These are phyloP conservation scores for Cheilosia pagana DNA, from an alignment of 2,888 invertebrate species.

Conservation along the genomic window DNA sequence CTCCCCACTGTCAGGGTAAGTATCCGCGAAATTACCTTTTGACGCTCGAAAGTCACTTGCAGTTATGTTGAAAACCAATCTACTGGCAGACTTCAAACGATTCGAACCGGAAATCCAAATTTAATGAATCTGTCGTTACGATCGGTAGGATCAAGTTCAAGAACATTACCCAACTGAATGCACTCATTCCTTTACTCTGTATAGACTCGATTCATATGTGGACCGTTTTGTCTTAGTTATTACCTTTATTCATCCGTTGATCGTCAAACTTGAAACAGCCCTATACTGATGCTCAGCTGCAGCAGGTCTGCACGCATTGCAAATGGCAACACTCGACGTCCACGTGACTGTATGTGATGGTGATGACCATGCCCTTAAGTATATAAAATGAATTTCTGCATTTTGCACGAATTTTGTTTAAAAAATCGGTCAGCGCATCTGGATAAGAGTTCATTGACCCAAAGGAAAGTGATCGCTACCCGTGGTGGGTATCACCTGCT, in stretches of 20 bases:
- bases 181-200: too few relatives aligned
- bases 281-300: background rate
- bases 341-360: constrained; percentile 37
- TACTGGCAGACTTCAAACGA: background rate
- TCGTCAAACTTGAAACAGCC: background rate
- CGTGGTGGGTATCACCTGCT: background rate
- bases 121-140: background rate
- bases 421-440: constrained; percentile 13
- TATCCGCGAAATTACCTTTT: constrained; percentile 9
- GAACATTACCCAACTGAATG: background rate
- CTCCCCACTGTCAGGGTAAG: constrained; percentile 5
- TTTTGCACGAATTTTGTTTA: constrained; percentile 19
- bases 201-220: background rate
- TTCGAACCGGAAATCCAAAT: constrained; percentile 5
- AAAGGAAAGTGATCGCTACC: constrained; percentile 36
- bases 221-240: background rate
- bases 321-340: constrained; percentile 5
- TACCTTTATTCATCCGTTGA: background rate
- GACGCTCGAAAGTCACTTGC: background rate
- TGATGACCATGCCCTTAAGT: background rate
- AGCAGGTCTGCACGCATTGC: background rate
- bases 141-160: background rate
- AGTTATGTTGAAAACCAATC: background rate
- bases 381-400: constrained; percentile 30
- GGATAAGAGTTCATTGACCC: constrained; percentile 20